Percentiles rank a stretch among this genome's conserved stretches.
Conservation (phyloP, 2,888 invertebrate genomes). For the Cryptophagus acutangulus region DNA sequence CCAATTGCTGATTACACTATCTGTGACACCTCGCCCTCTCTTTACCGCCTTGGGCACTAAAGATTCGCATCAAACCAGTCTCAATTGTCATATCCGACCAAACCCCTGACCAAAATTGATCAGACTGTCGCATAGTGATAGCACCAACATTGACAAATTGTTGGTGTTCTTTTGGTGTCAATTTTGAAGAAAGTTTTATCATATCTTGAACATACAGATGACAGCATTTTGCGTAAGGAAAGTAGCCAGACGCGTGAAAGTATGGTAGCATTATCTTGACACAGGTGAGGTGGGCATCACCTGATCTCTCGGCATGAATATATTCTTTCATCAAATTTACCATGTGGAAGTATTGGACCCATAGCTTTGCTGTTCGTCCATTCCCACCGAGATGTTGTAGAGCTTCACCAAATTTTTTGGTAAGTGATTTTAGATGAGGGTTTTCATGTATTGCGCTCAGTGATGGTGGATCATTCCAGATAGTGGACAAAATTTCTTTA, state of each 20-base stretch:
- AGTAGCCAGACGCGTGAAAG: too few species aligned
- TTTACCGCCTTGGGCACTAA: slow-evolving; percentile 2
- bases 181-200: slow-evolving; percentile 27
- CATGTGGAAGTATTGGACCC: slow-evolving; percentile 10
- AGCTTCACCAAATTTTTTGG: too few species aligned
- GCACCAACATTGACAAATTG: slow-evolving; percentile 18
- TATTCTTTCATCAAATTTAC: slow-evolving; percentile 10
- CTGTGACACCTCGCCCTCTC: too few species aligned
- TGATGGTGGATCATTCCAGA: too few species aligned
- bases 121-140: neutral
- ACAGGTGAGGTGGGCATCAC: neutral
- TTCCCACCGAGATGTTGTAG: too few species aligned
- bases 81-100: slow-evolving; percentile 5
- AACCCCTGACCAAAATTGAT: slow-evolving; percentile 5
- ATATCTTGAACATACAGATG: slow-evolving; percentile 38
- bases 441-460: too few species aligned
- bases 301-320: slow-evolving; percentile 10
- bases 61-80: neutral
- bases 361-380: slow-evolving; percentile 10
- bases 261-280: neutral
- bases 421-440: too few species aligned
- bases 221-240: too few species aligned
- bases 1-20: too few species aligned
- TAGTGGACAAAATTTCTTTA: too few species aligned
- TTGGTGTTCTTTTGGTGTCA: slow-evolving; percentile 25